phyloP scores from a whole-genome alignment of 2,113 vertebrate genomes.

The Indicator maculatus region DNA sequence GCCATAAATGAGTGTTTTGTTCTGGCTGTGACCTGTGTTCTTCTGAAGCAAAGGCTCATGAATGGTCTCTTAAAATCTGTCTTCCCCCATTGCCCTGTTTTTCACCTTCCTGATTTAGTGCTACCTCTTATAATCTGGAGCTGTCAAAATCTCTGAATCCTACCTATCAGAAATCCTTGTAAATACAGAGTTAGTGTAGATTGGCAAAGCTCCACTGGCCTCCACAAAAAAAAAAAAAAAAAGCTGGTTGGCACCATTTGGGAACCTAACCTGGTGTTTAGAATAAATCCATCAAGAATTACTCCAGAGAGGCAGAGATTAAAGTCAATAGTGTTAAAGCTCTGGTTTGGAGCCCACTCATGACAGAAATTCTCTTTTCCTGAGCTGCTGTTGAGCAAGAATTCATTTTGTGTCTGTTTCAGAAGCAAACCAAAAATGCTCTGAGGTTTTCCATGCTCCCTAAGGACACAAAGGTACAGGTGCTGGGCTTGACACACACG shows the following conservation, averaged over 20 bases:
- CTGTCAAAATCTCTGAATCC: background rate
- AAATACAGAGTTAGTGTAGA: background rate
- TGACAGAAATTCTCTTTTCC: background rate
- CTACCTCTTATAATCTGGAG: background rate
- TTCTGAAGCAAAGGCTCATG: background rate
- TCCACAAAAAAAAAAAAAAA: background rate
- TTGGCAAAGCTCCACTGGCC: background rate
- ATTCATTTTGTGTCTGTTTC: background rate
- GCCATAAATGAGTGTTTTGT: background rate
- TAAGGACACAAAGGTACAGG: rapidly evolving
- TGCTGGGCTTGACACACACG: background rate
- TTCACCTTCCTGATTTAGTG: background rate
- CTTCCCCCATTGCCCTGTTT: background rate
- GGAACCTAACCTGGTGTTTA: background rate
- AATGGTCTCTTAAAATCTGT: background rate
- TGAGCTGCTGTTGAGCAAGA: background rate
- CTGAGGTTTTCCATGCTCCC: background rate
- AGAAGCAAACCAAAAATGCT: background rate
- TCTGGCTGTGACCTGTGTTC: background rate
- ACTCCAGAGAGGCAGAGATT: background rate
- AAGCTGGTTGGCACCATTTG: background rate
- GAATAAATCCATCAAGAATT: constrained; percentile 3
- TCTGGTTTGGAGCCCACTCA: background rate
- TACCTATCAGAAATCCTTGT: background rate
- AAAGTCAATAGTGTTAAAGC: background rate